Base-by-base conservation (phyloP, 2,888 invertebrate genomes). In the Napeogenes sylphis region DNA sequence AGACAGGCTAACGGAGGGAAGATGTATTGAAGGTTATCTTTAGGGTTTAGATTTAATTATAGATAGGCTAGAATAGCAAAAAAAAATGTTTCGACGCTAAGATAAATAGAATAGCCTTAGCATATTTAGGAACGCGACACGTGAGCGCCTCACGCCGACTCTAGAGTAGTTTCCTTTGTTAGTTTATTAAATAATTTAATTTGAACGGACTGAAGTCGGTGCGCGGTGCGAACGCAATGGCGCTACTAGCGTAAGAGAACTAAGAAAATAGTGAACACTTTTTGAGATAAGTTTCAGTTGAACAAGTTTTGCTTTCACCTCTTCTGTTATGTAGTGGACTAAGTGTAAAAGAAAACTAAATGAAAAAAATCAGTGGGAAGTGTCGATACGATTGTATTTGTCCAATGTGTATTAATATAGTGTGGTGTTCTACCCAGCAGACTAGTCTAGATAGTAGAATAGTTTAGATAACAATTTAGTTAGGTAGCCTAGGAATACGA, bases 391-490 rank as follows among this genome's bases (percentile, higher is more conserved):
- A 86, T 80, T 79, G 88, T 91, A 85, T 84, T 90, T 91, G 91
- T 91, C 91, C 91, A 91, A 85, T 85, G 86, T 88, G 89, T 90
- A 90, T 86, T 89, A 87, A 79, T 85, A 85, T 88, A 90, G 88
- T 84, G 87, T 87, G 90, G 90, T 89, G 87, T 90, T 89, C 86
- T 87, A 89, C 90, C 90, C 87, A 83, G 85, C 85, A 87, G 82
- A 90, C 91, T 91, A 91, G 91, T 91, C 91, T 91, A 91, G 91
- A 89, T 78, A 83, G 85, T 92, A 91, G 92, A 79, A 85, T 91
- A 91, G 90, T 83, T 84, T 92, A 91, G 92, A 76, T 90, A 90
- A 87, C 79, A 85, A 89, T 82, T 87, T 91, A 90, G 90, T 85
- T 91, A 91, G 91, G 85, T 90, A 90, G 87, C 77, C 82, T 91